These are phyloP conservation scores for Drosophila persimilis DNA, from an alignment of 1,140 invertebrate genomes.

Conservation along the genomic window DNA sequence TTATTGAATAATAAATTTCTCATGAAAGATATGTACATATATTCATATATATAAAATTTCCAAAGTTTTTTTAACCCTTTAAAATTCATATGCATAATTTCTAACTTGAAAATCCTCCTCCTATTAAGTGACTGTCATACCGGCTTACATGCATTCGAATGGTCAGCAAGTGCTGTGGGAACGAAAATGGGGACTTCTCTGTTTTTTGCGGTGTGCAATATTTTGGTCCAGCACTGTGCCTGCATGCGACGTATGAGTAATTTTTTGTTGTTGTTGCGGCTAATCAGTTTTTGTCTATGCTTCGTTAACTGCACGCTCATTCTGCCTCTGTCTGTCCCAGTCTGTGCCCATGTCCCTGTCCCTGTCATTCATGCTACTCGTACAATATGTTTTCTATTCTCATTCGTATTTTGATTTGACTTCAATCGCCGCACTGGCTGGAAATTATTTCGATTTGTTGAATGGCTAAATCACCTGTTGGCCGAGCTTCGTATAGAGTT, in stretches of 20 bases:
- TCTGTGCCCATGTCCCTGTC: constrained; percentile 39
- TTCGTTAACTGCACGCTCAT: constrained; percentile 66
- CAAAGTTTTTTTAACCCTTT: too few relatives aligned
- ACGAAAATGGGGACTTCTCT: neutral
- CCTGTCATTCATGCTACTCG: constrained; percentile 17
- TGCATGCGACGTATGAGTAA: constrained; percentile 53
- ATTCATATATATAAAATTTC: too few relatives aligned
- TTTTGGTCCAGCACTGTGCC: constrained; percentile 35
- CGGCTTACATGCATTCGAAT: neutral
- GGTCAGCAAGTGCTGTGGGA: constrained; percentile 38
- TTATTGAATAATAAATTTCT: too few relatives aligned
- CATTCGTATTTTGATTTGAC: constrained; percentile 37
- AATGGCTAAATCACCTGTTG: constrained; percentile 37
- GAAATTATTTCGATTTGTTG: constrained; percentile 45
- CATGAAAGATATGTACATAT: too few relatives aligned
- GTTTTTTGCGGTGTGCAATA: constrained; percentile 2
- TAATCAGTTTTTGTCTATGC: constrained; percentile 70
- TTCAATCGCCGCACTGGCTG: constrained; percentile 23
- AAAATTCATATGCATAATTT: too few relatives aligned
- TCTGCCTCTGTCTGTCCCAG: constrained; percentile 19
- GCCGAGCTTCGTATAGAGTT: constrained; percentile 22
- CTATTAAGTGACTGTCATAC: too few relatives aligned
- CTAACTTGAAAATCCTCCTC: too few relatives aligned
- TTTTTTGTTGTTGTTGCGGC: constrained; percentile 33
- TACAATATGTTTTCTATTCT: constrained; percentile 30